A percentile compares a stretch with the other conserved stretches of the same genome.
Evolutionary conservation across 1,140 invertebrate genomes (phyloP).

Genomic region (Scaptomyza pallida): DNA sequence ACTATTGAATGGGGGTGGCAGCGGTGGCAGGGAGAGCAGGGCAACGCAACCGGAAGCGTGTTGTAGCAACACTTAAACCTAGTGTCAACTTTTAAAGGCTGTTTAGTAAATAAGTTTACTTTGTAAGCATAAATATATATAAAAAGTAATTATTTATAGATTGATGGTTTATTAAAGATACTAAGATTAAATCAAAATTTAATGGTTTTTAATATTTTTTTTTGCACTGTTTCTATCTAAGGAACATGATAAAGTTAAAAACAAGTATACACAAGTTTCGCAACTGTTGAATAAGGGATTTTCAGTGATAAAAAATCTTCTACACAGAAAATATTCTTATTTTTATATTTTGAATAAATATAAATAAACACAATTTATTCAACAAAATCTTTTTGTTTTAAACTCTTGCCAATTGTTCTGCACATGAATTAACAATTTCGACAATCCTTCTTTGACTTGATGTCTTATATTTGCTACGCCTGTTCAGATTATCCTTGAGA

Average conservation of each 20-base stretch:
- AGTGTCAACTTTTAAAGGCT: slow-evolving; percentile 77
- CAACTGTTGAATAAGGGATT: too few species aligned
- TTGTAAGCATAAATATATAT: background rate
- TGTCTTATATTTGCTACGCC: background rate
- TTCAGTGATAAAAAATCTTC: too few species aligned
- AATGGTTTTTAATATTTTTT: background rate
- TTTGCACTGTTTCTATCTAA: too few species aligned
- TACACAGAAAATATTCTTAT: too few species aligned
- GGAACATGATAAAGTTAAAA: too few species aligned
- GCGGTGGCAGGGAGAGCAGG: background rate
- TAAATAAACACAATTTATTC: too few species aligned
- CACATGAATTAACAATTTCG: slow-evolving; percentile 41
- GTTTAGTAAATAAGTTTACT: slow-evolving; percentile 46
- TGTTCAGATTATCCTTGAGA: slow-evolving; percentile 42
- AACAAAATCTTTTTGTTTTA: slow-evolving; percentile 1
- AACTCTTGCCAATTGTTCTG: background rate
- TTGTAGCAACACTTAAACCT: slow-evolving; percentile 59
- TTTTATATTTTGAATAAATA: too few species aligned
- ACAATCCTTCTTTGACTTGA: slow-evolving; percentile 15
- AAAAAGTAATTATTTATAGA: background rate
- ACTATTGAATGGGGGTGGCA: slow-evolving; percentile 46
- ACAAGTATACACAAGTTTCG: too few species aligned
- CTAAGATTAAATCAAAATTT: background rate
- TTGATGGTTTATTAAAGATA: background rate
- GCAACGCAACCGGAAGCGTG: slow-evolving; percentile 22